These are phyloP conservation scores for Metalampra italica DNA, from an alignment of 2,888 invertebrate species.

Conservation along the genomic window DNA sequence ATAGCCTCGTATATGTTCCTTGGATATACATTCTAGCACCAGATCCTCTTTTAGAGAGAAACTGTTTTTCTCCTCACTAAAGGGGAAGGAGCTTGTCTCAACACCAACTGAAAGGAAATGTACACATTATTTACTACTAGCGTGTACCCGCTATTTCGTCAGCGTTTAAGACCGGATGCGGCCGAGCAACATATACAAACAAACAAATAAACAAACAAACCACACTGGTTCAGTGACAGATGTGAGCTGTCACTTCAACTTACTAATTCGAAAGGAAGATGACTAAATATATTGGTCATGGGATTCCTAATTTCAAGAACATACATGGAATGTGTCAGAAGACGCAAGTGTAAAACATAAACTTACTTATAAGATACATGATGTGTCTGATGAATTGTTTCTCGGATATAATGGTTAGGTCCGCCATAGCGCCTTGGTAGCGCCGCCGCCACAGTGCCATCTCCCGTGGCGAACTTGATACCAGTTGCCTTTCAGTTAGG, in stretches of 20 bases:
- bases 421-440: constrained; percentile 36
- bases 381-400: constrained; percentile 66
- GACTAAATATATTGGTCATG: no score
- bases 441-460: constrained; percentile 51
- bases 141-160: neutral
- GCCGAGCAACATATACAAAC: no score
- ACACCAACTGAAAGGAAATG: constrained; percentile 73
- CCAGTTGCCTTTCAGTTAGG: constrained; percentile 53
- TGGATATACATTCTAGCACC: constrained; percentile 68
- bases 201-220: no score
- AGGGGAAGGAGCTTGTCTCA: constrained; percentile 75
- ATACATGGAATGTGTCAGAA: no score
- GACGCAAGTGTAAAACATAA: no score
- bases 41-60: constrained; percentile 66
- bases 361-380: constrained; percentile 72
- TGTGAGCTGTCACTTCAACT: no score
- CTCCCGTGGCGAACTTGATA: constrained; percentile 58
- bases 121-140: neutral
- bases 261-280: no score
- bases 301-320: no score
- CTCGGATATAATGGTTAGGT: constrained; percentile 54
- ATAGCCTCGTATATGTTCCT: constrained; percentile 57
- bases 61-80: constrained; percentile 49
- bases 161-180: no score
- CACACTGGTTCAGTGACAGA: no score